Conservation (phyloP, 2,888 invertebrate genomes). For the Drosophila ochracea region DNA sequence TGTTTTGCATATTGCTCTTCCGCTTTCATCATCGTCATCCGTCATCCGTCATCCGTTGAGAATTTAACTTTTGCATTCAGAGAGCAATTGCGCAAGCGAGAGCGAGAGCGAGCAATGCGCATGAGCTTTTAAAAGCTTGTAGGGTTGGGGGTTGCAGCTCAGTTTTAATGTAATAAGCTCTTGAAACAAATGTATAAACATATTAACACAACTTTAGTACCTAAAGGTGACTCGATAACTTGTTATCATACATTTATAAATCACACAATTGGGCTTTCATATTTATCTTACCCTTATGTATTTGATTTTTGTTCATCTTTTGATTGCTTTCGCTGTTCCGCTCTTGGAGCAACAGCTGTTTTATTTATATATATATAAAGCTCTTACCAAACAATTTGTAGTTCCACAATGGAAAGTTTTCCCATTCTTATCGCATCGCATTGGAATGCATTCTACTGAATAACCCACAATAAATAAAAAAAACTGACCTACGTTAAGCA, state of each 20-base stretch:
- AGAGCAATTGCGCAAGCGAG: conserved; percentile 19
- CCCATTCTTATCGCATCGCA: conserved; percentile 39
- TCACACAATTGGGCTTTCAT: conserved; percentile 3
- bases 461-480: conserved; percentile 2
- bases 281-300: background rate
- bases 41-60: conserved; percentile 16
- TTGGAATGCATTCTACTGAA: conserved; percentile 15
- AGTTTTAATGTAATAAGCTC: background rate
- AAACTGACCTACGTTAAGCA: conserved; percentile 65
- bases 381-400: background rate
- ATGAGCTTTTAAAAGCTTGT: conserved; percentile 11
- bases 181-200: background rate
- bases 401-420: conserved; percentile 62
- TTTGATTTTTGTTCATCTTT: background rate
- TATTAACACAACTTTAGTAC: background rate
- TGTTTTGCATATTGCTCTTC: conserved; percentile 26
- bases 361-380: too few relatives aligned
- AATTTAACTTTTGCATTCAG: conserved; percentile 20
- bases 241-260: background rate
- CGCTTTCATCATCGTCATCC: conserved; percentile 7
- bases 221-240: conserved; percentile 4
- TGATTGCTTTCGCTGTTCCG: background rate
- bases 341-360: conserved; percentile 19
- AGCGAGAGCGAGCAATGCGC: conserved; percentile 40
- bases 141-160: background rate